Conservation (phyloP, 2,888 invertebrate genomes). For the Eubasilissa splendida region DNA sequence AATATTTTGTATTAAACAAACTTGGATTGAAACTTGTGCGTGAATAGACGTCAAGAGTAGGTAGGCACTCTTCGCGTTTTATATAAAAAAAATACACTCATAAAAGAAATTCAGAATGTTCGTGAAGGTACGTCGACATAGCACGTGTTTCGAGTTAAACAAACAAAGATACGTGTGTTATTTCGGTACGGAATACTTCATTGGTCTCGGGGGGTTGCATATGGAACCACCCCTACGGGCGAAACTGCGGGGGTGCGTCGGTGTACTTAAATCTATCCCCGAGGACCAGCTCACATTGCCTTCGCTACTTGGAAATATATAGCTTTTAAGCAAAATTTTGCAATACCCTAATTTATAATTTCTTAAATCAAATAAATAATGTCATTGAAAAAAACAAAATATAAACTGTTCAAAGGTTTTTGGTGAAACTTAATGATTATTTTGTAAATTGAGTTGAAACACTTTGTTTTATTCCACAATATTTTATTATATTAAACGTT, state of each 20-base stretch:
- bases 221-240: slow-evolving; percentile 10
- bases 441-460: background rate
- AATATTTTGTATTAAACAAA: background rate
- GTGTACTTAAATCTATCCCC: slow-evolving; percentile 44
- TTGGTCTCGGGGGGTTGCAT: slow-evolving; percentile 48
- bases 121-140: background rate
- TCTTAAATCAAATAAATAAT: too few relatives aligned
- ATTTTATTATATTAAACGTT: too few relatives aligned
- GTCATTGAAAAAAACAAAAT: too few relatives aligned
- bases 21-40: background rate
- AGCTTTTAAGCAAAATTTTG: slow-evolving; percentile 41
- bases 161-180: slow-evolving; percentile 50
- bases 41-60: too few relatives aligned
- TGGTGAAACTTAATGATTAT: too few relatives aligned
- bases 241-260: slow-evolving; percentile 11
- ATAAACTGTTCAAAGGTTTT: too few relatives aligned
- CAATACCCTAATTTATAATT: too few relatives aligned
- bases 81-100: too few relatives aligned
- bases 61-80: too few relatives aligned
- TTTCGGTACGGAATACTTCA: slow-evolving; percentile 49
- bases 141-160: slow-evolving; percentile 40
- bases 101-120: too few relatives aligned
- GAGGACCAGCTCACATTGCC: slow-evolving; percentile 28
- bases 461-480: background rate
- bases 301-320: slow-evolving; percentile 22